A percentile compares a stretch with the other conserved stretches of the same genome.
phyloP scores from a whole-genome alignment of 2,888 invertebrate genomes.

The Agrilus cyanescens region DNA sequence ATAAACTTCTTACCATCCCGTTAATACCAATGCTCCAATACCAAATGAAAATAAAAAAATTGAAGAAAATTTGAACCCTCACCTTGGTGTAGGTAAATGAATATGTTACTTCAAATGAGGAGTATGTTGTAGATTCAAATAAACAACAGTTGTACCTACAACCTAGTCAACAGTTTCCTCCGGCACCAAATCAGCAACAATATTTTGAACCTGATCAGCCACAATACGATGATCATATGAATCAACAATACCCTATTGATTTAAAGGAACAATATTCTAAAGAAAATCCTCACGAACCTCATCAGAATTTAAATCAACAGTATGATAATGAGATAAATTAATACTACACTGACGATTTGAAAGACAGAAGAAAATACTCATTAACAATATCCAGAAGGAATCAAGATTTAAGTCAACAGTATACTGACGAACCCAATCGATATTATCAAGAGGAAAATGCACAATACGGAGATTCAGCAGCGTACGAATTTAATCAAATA shows the following conservation, averaged over 20 bases:
- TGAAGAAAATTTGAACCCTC: too few species aligned
- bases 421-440: slow-evolving; percentile 12
- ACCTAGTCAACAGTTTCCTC: slow-evolving; percentile 23
- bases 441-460: slow-evolving; percentile 3
- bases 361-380: slow-evolving; percentile 9
- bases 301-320: slow-evolving; percentile 14
- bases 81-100: too few species aligned
- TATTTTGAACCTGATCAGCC: slow-evolving; percentile 10
- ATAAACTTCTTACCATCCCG: too few species aligned
- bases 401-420: too few species aligned
- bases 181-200: slow-evolving; percentile 22
- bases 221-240: slow-evolving; percentile 12
- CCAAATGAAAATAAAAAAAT: too few species aligned
- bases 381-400: too few species aligned
- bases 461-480: too few species aligned
- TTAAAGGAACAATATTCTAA: slow-evolving; percentile 13
- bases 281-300: neutral
- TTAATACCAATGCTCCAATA: too few species aligned
- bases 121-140: slow-evolving; percentile 10
- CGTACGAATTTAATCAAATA: too few species aligned
- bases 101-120: slow-evolving; percentile 2
- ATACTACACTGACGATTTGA: slow-evolving; percentile 9
- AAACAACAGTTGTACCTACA: slow-evolving; percentile 8
- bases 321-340: slow-evolving; percentile 5
- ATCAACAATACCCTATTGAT: slow-evolving; percentile 16